These are phyloP conservation scores for Toxotes chatareus DNA, from an alignment of 2,113 vertebrate genomes.

Conservation along the genomic window DNA sequence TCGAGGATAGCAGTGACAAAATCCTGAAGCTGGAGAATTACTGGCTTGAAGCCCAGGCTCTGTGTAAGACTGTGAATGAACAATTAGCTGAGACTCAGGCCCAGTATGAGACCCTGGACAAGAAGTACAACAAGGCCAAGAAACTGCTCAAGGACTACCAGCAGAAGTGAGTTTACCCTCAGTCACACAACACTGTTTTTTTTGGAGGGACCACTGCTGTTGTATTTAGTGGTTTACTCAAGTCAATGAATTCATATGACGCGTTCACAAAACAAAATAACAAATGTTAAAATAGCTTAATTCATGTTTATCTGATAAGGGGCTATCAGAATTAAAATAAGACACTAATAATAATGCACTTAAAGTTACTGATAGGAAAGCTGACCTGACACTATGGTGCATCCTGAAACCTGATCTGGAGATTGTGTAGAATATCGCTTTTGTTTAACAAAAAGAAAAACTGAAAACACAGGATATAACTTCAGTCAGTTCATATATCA, in stretches of 20 bases:
- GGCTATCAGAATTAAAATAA: too few species aligned
- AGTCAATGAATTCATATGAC: neutral
- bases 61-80: conserved; percentile 91
- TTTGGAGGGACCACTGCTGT: neutral
- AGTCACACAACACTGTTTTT: neutral
- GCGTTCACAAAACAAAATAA: neutral
- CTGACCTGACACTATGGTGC: too few species aligned
- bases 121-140: conserved; percentile 94
- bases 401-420: too few species aligned
- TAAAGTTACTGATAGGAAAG: too few species aligned
- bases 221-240: conserved; percentile 8
- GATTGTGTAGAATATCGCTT: too few species aligned
- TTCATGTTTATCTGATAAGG: neutral
- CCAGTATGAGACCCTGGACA: conserved; percentile 91
- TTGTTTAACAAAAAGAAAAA: too few species aligned
- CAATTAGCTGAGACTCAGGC: conserved; percentile 90
- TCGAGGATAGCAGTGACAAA: conserved; percentile 89
- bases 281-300: neutral
- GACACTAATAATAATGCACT: too few species aligned
- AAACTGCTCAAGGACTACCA: conserved; percentile 94
- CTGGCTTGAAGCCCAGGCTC: conserved; percentile 91
- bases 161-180: conserved; percentile 88
- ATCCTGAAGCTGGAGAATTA: conserved; percentile 90
- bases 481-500: too few species aligned
- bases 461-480: too few species aligned